Percentiles rank a stretch among this genome's conserved stretches.
Evolutionary conservation across 2,797 vertebrate genomes (phyloP).

Genomic region (Sebastes umbrosus): DNA sequence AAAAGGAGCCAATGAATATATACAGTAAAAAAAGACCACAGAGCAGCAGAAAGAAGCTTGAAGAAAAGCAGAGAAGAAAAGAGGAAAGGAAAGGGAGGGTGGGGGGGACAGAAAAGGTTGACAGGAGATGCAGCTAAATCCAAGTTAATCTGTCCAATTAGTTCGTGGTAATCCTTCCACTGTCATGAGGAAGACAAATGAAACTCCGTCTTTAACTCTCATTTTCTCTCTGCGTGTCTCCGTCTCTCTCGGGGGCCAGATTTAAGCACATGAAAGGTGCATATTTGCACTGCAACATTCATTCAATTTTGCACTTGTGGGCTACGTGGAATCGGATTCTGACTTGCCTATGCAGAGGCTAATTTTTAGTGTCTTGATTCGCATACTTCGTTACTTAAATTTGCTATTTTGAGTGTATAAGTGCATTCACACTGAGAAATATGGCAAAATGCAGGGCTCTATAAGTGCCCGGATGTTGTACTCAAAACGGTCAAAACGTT

Average conservation of each 20-base stretch:
- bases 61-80: conserved; percentile 26
- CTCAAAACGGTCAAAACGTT: too few species aligned
- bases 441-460: too few species aligned
- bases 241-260: conserved; percentile 26
- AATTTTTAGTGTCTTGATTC: background rate
- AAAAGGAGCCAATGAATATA: conserved; percentile 40
- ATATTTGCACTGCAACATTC: background rate
- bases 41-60: conserved; percentile 28
- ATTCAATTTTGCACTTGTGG: conserved; percentile 35
- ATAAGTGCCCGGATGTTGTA: too few species aligned
- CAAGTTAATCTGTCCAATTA: conserved; percentile 80
- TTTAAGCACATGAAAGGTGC: conserved; percentile 41
- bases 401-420: too few species aligned
- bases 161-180: conserved; percentile 74
- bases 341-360: background rate
- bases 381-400: too few species aligned
- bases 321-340: background rate
- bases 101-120: conserved; percentile 50
- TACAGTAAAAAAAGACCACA: conserved; percentile 13
- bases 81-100: background rate
- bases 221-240: conserved; percentile 24
- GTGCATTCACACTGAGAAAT: too few species aligned
- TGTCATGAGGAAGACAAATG: conserved; percentile 72
- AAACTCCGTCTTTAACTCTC: conserved; percentile 45
- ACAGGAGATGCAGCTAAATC: conserved; percentile 71